These are phyloP conservation scores for Polypterus bichir DNA, from an alignment of 2,113 vertebrate species.

Conservation along the genomic window DNA sequence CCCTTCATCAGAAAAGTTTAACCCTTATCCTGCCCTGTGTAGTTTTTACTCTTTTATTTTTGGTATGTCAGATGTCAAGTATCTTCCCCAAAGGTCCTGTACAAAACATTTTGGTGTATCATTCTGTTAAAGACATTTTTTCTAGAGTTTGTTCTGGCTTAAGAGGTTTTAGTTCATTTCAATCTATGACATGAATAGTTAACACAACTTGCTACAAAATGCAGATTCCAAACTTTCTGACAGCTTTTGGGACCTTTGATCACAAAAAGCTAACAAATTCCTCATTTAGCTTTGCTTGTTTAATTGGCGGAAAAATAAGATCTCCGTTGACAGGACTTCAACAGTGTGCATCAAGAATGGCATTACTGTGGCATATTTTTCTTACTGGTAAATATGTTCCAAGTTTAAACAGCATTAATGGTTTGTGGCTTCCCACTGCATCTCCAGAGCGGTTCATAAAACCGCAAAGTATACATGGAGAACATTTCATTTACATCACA, in stretches of 20 bases:
- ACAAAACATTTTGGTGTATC: no score
- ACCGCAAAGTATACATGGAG: no score
- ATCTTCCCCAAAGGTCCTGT: no score
- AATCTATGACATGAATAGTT: no score
- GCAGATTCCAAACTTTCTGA: background rate
- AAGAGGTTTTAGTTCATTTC: no score
- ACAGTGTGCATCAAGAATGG: background rate
- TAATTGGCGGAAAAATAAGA: background rate
- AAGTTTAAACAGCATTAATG: constrained; percentile 12
- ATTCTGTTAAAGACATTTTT: no score
- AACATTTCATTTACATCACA: background rate
- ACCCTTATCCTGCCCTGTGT: no score
- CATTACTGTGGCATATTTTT: background rate
- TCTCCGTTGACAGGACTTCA: background rate
- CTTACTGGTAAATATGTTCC: background rate
- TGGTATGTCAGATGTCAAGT: no score
- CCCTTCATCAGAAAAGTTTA: no score
- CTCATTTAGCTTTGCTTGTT: background rate
- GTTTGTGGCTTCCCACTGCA: background rate
- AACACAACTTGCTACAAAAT: background rate
- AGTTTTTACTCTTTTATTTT: no score
- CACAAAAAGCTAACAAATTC: background rate
- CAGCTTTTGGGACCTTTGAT: background rate
- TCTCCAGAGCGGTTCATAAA: no score
- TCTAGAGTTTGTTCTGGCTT: no score